Conservation (phyloP, 2,797 vertebrate genomes). For the Myiotriccus ornatus region DNA sequence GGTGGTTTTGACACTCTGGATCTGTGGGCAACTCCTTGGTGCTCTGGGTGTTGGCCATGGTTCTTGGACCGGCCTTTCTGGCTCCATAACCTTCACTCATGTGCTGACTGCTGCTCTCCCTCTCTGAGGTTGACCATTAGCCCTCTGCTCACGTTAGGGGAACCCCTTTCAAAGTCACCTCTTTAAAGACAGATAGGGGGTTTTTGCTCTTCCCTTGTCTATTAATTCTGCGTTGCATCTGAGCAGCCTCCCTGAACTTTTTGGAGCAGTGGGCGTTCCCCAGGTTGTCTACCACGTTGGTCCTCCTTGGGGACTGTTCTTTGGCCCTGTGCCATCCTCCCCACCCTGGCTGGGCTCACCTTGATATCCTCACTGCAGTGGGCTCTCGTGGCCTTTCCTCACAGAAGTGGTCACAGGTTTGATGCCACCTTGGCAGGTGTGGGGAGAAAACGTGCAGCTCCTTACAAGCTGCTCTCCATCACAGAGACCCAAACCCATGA, state of each 20-base stretch:
- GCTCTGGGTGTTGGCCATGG: background rate
- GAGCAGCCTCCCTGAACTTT: background rate
- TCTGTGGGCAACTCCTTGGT: background rate
- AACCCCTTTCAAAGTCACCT: background rate
- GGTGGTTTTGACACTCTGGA: background rate
- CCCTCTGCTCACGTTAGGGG: background rate
- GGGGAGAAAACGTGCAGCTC: background rate
- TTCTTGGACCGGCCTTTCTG: background rate
- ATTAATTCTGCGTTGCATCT: accelerated
- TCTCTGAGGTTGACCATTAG: background rate
- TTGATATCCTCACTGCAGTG: accelerated
- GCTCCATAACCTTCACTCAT: accelerated
- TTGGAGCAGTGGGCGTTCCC: background rate
- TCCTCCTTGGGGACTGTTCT: background rate
- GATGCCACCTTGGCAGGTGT: background rate
- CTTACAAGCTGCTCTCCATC: background rate
- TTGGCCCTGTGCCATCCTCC: background rate
- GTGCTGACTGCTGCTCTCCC: background rate
- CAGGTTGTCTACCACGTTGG: accelerated
- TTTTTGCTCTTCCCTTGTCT: background rate
- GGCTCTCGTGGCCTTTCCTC: background rate
- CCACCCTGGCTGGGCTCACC: background rate
- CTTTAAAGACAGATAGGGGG: background rate
- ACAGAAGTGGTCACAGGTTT: background rate
- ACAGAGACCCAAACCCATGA: accelerated